Base-by-base conservation (phyloP, 1,140 invertebrate genomes). In the Zaprionus nigranus region DNA sequence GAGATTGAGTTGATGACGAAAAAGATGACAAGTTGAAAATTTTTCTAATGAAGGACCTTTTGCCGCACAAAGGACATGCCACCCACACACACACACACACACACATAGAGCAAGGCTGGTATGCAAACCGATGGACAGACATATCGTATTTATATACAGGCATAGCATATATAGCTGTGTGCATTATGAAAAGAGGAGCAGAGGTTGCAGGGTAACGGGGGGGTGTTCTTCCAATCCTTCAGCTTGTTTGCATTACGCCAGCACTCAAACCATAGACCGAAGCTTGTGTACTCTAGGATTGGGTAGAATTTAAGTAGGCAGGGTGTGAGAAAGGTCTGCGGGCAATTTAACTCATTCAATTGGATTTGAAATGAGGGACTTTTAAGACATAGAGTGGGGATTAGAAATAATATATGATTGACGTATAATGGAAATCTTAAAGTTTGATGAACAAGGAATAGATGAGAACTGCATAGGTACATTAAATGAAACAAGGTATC, bases 1-100 rank as follows among this genome's bases (percentile, higher is more conserved):
- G 84, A 88, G 78, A 82, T 87, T 87, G 83, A 88, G 84, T 90
- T 90, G 85, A 90, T 90, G 85, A 84, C 85, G 79, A 90, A 81
- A 87, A 81, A 90, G 81, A 90, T 90, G 85, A 90, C 85, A 90
- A 90, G 79, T 90, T 90, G 85, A 85, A 90, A 90, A 90, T 90
- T 90, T 90, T 90, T 90, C 81, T 90, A 90, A 90, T 90, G 85
- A 90, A 84, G 85, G 85, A 90, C 85, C 85, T 90, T 84, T 90
- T 77, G 68, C 57, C 54, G 74, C 67, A 84, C 85, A 90, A 88
- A 82, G 79, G 85, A 88, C 72, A 77, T 49, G 20, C 40, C 40
- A 17, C 40, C n/a, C 74, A 60, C 65, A 61, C 40, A 70, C 43
- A 64, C 54, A 73, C 49, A 56, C n/a, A 65, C 40, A 53, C 17